phyloP scores from a whole-genome alignment of 1,140 invertebrate genomes.

The Hyles euphorbiae region DNA sequence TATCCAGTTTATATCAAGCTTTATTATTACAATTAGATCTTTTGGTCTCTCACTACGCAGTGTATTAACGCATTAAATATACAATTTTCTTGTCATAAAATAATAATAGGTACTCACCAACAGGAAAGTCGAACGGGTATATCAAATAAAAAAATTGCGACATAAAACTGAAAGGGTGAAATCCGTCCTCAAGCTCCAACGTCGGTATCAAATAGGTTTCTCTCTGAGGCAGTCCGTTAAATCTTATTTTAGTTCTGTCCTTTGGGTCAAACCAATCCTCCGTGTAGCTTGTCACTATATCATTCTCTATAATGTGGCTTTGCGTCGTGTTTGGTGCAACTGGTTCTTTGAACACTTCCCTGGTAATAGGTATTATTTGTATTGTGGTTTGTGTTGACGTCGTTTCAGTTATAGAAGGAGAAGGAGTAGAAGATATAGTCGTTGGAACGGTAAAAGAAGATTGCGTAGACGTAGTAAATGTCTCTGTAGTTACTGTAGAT shows the following conservation, averaged over 20 bases:
- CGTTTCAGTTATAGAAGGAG: slow-evolving; percentile 4
- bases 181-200: slow-evolving; percentile 58
- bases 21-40: no score
- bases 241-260: slow-evolving; percentile 64
- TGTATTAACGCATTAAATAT: no score
- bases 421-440: no score
- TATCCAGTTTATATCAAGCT: no score
- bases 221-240: slow-evolving; percentile 58
- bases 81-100: neutral
- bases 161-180: slow-evolving; percentile 64
- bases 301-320: slow-evolving; percentile 42
- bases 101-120: slow-evolving; percentile 46
- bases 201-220: slow-evolving; percentile 66
- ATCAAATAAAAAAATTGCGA: slow-evolving; percentile 62
- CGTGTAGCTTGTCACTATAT: slow-evolving; percentile 44
- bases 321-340: slow-evolving; percentile 37
- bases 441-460: no score
- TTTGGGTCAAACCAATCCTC: slow-evolving; percentile 52
- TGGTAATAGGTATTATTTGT: slow-evolving; percentile 54
- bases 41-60: no score
- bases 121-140: slow-evolving; percentile 64
- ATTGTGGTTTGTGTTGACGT: slow-evolving; percentile 19
- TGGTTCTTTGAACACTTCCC: slow-evolving; percentile 42
- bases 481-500: neutral
- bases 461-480: no score